Conservation (phyloP, 1,140 invertebrate genomes). For the Diorhabda sublineata region DNA sequence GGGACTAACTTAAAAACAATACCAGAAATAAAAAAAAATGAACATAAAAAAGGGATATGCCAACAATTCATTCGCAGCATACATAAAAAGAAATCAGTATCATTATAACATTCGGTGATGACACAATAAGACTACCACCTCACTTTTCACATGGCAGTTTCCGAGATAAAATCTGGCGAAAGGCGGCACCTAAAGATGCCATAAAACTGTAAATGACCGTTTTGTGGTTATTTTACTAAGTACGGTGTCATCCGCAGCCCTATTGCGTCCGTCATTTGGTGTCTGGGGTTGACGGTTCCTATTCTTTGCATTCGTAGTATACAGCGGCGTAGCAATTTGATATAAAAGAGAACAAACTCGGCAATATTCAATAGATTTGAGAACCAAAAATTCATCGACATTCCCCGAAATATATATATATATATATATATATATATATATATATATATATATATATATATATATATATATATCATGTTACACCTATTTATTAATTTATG, state of each 20-base stretch:
- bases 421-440: no score
- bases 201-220: slow-evolving; percentile 42
- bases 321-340: slow-evolving; percentile 11
- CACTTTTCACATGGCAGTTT: slow-evolving; percentile 29
- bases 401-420: no score
- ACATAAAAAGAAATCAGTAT: slow-evolving; percentile 26
- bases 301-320: slow-evolving; percentile 24
- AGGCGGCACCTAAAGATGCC: slow-evolving; percentile 35
- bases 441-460: no score
- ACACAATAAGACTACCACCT: slow-evolving; percentile 34
- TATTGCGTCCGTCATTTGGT: slow-evolving; percentile 35
- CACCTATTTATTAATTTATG: no score
- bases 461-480: no score
- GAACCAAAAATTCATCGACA: no score
- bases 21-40: background rate
- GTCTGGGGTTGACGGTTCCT: slow-evolving; percentile 30
- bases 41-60: slow-evolving; percentile 5
- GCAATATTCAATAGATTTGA: no score
- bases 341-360: background rate
- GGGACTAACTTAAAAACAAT: no score
- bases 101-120: slow-evolving; percentile 33
- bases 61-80: slow-evolving; percentile 28
- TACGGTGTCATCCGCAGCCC: slow-evolving; percentile 38
- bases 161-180: slow-evolving; percentile 37
- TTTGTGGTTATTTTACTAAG: slow-evolving; percentile 44